A percentile compares a stretch with the other conserved stretches of the same genome.
Conservation (phyloP, 2,113 vertebrate species). For the Larimichthys polyactis region DNA sequence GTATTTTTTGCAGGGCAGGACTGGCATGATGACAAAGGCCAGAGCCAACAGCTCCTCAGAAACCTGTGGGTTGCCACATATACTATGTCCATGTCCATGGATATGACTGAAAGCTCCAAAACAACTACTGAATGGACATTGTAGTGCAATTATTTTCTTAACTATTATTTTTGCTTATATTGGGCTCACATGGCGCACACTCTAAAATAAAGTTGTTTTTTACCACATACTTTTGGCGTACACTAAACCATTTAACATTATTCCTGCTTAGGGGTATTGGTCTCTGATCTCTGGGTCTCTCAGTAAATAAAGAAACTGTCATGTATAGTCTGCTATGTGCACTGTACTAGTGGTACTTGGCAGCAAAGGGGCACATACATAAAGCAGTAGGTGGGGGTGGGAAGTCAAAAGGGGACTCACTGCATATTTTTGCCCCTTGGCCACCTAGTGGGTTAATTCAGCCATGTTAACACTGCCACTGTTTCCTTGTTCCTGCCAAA, state of each 20-base stretch:
- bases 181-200: neutral
- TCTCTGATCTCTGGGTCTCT: neutral
- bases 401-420: neutral
- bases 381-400: neutral
- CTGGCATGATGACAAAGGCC: too few species aligned
- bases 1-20: too few species aligned
- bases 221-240: neutral
- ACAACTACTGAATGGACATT: neutral
- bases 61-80: too few species aligned
- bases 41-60: too few species aligned
- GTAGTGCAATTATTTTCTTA: neutral
- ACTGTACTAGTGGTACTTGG: neutral
- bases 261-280: neutral
- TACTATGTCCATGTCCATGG: too few species aligned
- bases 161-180: neutral
- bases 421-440: neutral
- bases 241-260: neutral
- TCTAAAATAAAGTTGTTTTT: neutral
- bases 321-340: neutral
- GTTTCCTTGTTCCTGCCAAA: conserved; percentile 24
- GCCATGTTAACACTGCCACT: conserved; percentile 20
- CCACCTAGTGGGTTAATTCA: neutral
- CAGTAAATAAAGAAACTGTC: conserved; percentile 9
- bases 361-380: neutral
- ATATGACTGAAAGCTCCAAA: neutral